These are phyloP conservation scores for Rhagium mordax DNA, from an alignment of 2,888 invertebrate genomes.

Conservation along the genomic window DNA sequence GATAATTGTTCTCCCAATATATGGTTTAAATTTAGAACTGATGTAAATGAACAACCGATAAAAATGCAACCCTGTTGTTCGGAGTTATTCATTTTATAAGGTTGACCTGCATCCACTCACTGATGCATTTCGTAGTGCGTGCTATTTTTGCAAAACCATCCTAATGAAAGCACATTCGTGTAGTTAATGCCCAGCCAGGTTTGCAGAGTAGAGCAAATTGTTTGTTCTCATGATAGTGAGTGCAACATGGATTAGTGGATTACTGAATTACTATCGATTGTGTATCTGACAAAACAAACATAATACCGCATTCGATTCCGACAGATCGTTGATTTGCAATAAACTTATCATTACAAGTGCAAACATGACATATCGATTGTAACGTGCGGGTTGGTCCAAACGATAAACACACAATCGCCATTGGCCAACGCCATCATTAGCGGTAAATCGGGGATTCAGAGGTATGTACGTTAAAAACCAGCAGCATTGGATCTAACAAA, in stretches of 20 bases:
- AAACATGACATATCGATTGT: conserved; percentile 68
- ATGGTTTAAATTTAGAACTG: neutral
- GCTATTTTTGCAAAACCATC: conserved; percentile 2
- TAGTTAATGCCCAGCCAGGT: neutral
- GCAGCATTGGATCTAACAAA: neutral
- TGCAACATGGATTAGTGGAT: conserved; percentile 48
- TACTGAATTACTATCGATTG: conserved; percentile 66
- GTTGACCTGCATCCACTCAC: conserved; percentile 3
- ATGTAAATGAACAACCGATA: neutral
- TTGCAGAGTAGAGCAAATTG: conserved; percentile 29
- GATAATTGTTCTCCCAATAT: too few relatives aligned
- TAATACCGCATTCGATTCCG: conserved; percentile 54
- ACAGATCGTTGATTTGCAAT: conserved; percentile 54
- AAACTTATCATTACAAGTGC: conserved; percentile 64
- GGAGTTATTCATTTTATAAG: neutral
- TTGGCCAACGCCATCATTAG: conserved; percentile 18
- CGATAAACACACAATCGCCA: conserved; percentile 32
- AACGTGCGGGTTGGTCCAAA: conserved; percentile 39
- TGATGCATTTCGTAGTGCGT: neutral
- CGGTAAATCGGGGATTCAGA: neutral
- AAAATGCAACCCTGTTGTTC: neutral
- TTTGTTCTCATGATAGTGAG: conserved; percentile 34
- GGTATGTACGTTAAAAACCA: neutral
- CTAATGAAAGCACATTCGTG: neutral
- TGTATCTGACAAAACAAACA: conserved; percentile 61